These are phyloP conservation scores for Meghimatium bilineatum DNA, from an alignment of 2,888 invertebrate species.

Conservation along the genomic window DNA sequence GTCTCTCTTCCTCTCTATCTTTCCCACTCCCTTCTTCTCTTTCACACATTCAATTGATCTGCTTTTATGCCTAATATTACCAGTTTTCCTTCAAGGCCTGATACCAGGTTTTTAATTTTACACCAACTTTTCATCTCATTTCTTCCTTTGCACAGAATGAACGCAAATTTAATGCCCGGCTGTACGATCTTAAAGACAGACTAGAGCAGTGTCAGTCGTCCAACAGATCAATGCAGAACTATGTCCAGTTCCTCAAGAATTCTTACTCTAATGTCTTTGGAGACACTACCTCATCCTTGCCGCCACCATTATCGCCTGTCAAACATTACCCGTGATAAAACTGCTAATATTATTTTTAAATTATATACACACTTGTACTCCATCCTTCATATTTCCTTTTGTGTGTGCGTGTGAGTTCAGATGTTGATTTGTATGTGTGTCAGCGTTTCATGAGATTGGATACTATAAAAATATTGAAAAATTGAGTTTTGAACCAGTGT, in stretches of 20 bases:
- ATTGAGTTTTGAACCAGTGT: too few species aligned
- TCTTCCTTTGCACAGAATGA: conserved; percentile 68
- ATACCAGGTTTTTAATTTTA: too few species aligned
- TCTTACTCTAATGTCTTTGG: conserved; percentile 77
- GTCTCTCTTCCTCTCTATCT: neutral
- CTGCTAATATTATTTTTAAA: too few species aligned
- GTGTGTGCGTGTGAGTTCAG: too few species aligned
- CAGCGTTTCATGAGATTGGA: too few species aligned
- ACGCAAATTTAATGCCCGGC: conserved; percentile 73
- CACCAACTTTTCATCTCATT: neutral
- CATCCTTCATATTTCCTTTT: too few species aligned
- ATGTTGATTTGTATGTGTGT: too few species aligned
- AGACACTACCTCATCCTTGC: conserved; percentile 58
- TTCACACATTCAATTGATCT: too few species aligned
- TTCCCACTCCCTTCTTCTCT: neutral
- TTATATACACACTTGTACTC: too few species aligned
- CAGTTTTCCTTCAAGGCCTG: too few species aligned
- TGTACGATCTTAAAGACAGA: conserved; percentile 76
- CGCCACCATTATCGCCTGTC: conserved; percentile 46
- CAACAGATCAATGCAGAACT: conserved; percentile 77
- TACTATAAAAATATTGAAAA: too few species aligned
- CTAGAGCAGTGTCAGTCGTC: conserved; percentile 77
- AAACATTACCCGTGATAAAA: conserved; percentile 36
- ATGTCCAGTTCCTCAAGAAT: conserved; percentile 77
- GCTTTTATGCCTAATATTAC: too few species aligned